Percentiles rank a stretch among this genome's conserved stretches.
Conservation (phyloP, 2,113 vertebrate species). For the Proterorhinus semilunaris region DNA sequence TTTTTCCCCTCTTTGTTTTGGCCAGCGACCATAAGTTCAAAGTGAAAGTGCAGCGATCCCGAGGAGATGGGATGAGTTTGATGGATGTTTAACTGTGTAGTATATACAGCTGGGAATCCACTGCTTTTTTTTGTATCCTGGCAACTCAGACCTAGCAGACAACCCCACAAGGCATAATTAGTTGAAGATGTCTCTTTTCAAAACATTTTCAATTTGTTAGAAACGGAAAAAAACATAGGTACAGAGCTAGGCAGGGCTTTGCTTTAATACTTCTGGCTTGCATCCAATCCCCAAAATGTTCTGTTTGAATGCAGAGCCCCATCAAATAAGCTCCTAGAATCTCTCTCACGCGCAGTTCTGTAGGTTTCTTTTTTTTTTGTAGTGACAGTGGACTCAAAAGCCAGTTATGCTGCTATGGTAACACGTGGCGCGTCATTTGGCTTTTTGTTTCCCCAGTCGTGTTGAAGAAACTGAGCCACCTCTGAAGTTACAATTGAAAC, state of each 20-base stretch:
- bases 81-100: constrained; percentile 50
- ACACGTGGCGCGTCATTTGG: constrained; percentile 78
- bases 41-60: constrained; percentile 31
- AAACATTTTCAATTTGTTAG: constrained; percentile 51
- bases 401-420: constrained; percentile 73
- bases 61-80: constrained; percentile 37
- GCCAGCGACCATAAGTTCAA: constrained; percentile 42
- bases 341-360: constrained; percentile 22
- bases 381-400: constrained; percentile 68
- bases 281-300: constrained; percentile 9
- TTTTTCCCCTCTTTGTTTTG: constrained; percentile 41
- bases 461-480: constrained; percentile 66
- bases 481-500: constrained; percentile 70
- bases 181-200: constrained; percentile 53
- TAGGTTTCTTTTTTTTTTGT: constrained; percentile 10
- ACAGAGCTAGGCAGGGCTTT: constrained; percentile 8
- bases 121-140: constrained; percentile 42
- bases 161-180: constrained; percentile 52
- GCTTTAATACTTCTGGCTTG: constrained; percentile 3
- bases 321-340: constrained; percentile 27
- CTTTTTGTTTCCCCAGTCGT: constrained; percentile 44
- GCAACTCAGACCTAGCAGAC: constrained; percentile 47
- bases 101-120: constrained; percentile 54
- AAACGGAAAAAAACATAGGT: background rate
- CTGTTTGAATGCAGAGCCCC: constrained; percentile 23